Conservation (phyloP, 2,113 vertebrate genomes). For the Ceyx margarethae region DNA sequence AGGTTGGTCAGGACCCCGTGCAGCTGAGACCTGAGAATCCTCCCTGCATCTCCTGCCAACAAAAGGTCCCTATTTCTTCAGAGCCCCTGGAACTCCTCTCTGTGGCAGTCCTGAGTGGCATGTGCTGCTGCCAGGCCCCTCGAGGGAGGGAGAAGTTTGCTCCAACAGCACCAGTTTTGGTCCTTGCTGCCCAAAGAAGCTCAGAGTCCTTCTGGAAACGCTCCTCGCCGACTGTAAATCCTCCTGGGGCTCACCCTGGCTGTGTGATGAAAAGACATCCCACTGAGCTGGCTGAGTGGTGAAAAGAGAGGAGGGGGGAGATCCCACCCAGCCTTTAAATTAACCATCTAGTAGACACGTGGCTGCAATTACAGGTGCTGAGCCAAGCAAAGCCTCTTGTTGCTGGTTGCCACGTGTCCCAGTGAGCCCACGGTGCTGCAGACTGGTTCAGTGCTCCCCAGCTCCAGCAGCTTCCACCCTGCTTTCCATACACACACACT, state of each 20-base stretch:
- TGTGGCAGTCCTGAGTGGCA: not conserved
- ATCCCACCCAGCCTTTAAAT: not conserved
- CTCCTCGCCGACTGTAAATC: not conserved
- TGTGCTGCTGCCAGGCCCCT: not conserved
- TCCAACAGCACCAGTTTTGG: not conserved
- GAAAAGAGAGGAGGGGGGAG: not conserved
- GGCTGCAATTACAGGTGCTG: conserved; percentile 39
- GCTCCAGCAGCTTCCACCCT: rapidly evolving
- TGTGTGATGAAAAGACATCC: not conserved
- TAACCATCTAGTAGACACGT: not conserved
- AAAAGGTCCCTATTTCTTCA: rapidly evolving
- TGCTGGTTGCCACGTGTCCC: conserved; percentile 33
- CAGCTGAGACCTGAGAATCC: not conserved
- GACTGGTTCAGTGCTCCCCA: rapidly evolving
- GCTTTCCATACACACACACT: rapidly evolving
- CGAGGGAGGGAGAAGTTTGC: not conserved
- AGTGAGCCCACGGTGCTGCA: not conserved
- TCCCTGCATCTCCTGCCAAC: rapidly evolving
- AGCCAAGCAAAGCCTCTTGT: not conserved
- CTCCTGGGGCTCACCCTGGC: not conserved
- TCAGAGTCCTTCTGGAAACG: not conserved
- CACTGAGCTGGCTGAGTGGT: rapidly evolving
- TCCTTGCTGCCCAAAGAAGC: not conserved
- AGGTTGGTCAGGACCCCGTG: not conserved
- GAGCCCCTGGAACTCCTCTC: not conserved